phyloP scores from a whole-genome alignment of 2,888 invertebrate genomes.

The Conistra vaccinii region DNA sequence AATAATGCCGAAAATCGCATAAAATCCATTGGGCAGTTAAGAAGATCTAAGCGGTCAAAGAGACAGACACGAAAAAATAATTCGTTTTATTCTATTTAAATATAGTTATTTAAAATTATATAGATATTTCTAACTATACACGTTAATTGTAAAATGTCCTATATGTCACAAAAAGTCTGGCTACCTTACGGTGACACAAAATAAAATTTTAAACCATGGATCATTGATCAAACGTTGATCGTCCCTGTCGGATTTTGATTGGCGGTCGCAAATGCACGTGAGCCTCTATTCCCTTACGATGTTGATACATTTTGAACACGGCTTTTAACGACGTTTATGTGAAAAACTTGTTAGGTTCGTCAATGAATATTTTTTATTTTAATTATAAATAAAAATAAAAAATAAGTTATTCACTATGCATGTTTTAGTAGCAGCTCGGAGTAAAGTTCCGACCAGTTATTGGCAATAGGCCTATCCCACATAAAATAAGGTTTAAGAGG shows the following conservation, averaged over 20 bases:
- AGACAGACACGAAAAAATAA: not conserved
- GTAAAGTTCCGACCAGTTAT: no score
- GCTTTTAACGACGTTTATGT: not conserved
- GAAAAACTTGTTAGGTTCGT: no score
- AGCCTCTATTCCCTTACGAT: not conserved
- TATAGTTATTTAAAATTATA: no score
- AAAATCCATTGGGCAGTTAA: not conserved
- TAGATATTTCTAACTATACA: not conserved
- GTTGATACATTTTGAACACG: conserved; percentile 10
- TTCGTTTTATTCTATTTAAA: not conserved
- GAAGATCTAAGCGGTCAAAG: not conserved
- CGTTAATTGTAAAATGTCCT: not conserved
- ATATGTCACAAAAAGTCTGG: not conserved
- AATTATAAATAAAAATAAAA: no score
- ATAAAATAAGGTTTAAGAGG: no score
- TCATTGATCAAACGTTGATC: conserved; percentile 76
- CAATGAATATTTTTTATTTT: no score
- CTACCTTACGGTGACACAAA: conserved; percentile 17
- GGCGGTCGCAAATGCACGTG: conserved; percentile 67
- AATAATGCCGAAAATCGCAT: not conserved
- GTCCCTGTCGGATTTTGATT: conserved; percentile 71
- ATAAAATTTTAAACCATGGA: conserved; percentile 63
- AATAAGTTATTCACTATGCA: no score
- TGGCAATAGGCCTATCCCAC: no score
- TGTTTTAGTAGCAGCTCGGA: no score